Conservation (phyloP, 2,113 vertebrate species). For the Mobula hypostoma region DNA sequence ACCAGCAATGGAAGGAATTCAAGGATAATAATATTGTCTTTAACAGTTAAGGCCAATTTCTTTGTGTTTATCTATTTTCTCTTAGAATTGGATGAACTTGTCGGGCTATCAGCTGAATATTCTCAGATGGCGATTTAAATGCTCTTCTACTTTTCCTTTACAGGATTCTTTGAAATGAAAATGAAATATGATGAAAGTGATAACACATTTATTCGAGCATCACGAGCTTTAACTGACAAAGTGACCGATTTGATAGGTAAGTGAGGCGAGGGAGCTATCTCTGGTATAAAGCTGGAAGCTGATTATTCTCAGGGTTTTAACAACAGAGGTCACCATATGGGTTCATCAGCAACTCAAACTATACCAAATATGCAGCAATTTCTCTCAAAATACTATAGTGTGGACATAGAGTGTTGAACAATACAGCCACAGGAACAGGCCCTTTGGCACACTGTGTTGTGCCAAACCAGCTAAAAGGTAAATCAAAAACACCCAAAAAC, state of each 20-base stretch:
- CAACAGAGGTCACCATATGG: not conserved
- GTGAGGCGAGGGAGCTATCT: not conserved
- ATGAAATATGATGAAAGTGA: conserved; percentile 97
- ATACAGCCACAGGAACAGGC: too few species aligned
- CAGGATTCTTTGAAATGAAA: conserved; percentile 98
- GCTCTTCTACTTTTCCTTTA: not conserved
- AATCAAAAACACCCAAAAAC: too few species aligned
- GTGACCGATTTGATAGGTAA: conserved; percentile 81
- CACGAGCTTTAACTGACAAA: conserved; percentile 81
- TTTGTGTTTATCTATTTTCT: not conserved
- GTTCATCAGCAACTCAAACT: not conserved
- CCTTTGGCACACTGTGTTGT: too few species aligned
- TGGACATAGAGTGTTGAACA: too few species aligned
- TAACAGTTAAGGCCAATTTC: conserved; percentile 67
- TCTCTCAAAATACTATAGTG: not conserved
- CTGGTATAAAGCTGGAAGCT: not conserved
- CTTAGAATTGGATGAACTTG: not conserved
- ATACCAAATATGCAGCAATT: not conserved
- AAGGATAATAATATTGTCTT: conserved; percentile 93
- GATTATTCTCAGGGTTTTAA: not conserved
- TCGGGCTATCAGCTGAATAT: not conserved
- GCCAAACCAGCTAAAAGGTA: too few species aligned
- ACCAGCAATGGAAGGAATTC: conserved; percentile 97
- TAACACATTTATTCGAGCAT: conserved; percentile 79
- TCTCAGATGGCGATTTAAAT: not conserved